Evolutionary conservation across 2,797 vertebrate genomes (phyloP).

Genomic region (Buphagus erythrorhynchus): DNA sequence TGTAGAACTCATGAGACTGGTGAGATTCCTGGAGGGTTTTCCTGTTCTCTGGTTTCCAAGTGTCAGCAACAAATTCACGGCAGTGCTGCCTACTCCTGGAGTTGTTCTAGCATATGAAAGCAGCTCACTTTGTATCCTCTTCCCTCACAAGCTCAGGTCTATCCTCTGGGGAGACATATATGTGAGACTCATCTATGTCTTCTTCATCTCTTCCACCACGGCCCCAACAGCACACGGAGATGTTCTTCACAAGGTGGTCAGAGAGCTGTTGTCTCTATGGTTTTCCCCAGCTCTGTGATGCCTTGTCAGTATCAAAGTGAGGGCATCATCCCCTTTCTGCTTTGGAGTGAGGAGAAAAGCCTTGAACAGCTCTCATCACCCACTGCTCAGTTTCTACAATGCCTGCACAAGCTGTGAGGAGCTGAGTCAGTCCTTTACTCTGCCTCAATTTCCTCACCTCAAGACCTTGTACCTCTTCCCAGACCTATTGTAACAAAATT

Average conservation of each 20-base stretch:
- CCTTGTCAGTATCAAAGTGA: background rate
- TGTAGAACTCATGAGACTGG: background rate
- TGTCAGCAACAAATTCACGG: background rate
- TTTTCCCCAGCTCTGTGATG: background rate
- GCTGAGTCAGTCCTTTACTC: background rate
- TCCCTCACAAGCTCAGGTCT: background rate
- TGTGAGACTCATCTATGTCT: background rate
- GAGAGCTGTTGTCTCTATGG: background rate
- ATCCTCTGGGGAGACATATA: background rate
- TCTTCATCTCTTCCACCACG: background rate
- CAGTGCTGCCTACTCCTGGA: background rate
- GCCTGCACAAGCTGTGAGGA: background rate
- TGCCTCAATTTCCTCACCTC: background rate
- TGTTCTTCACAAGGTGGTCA: background rate
- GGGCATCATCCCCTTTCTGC: background rate
- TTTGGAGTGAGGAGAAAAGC: background rate
- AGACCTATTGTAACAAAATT: background rate
- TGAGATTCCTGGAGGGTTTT: background rate
- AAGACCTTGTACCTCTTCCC: background rate
- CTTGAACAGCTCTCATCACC: background rate
- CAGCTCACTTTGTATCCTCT: background rate
- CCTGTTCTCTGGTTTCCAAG: background rate
- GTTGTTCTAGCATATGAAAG: background rate
- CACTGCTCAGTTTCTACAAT: background rate
- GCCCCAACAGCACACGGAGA: accelerated